Evolutionary conservation across 2,888 invertebrate genomes (phyloP).

Genomic region (Xestia rhomboidea): DNA sequence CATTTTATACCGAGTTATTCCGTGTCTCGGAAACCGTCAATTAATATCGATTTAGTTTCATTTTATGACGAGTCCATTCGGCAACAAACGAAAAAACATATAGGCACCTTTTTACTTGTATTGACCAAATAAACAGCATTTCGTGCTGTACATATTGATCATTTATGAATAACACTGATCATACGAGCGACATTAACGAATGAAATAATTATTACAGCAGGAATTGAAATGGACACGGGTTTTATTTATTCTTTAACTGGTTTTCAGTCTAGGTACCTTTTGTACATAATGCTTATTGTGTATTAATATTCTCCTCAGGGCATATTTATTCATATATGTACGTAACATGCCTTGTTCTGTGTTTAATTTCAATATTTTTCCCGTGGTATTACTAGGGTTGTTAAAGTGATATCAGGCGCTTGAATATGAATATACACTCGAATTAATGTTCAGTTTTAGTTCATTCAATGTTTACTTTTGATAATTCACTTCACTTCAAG

Average conservation of each 20-base stretch:
- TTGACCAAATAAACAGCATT: background rate
- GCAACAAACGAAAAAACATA: background rate
- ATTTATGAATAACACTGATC: background rate
- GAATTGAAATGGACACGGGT: conserved; percentile 18
- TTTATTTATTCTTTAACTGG: conserved; percentile 32
- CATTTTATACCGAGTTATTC: no score
- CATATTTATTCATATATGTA: conserved; percentile 7
- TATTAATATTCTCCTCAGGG: conserved; percentile 29
- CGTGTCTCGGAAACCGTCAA: no score
- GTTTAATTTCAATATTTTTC: conserved; percentile 21
- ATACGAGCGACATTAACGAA: conserved; percentile 11
- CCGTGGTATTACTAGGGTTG: background rate
- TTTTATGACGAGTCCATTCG: background rate
- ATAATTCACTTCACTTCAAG: background rate
- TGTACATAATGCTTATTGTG: conserved; percentile 20
- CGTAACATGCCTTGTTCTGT: background rate
- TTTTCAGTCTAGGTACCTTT: background rate
- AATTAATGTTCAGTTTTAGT: background rate
- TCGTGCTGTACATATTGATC: conserved; percentile 1
- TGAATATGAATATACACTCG: background rate
- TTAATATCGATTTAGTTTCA: no score
- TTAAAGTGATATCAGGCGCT: background rate
- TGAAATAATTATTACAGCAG: conserved; percentile 43
- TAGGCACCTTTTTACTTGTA: background rate
- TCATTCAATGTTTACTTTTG: background rate